Evolutionary conservation across 2,888 invertebrate genomes (phyloP), one percentile per base, ranked within the genome.

Genomic region (Nephrotoma flavescens): DNA sequence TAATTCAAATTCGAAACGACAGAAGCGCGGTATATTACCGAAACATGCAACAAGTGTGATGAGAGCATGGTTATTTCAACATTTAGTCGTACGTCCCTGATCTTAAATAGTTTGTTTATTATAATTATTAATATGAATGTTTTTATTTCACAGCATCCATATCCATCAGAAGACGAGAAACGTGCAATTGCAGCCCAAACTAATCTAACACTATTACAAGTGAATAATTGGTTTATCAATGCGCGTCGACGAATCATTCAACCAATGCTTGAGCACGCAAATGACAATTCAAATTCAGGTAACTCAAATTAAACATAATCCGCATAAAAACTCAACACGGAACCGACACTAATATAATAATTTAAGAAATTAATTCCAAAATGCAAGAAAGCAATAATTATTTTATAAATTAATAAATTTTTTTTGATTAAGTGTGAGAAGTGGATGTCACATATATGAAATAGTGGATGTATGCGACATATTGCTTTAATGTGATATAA

Each of bases 41-140:
- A 96, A 98, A 90, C 97, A 97, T 90, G 98, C 98, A 88, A 99
- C 98, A 86, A 97, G 97, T 92, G 97, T 97, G 88, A 97, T 98
- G 97, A 93, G 98, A 88, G 96, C 97, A 86, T 98, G 98, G 98
- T 94, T 98, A 88, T 98, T 98, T 92, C 97, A 98, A 91, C 98
- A 98, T 92, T 94, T 98, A 90, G 97, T 98, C 92, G 98, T 98
- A 91, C 94, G 95, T 92, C 88, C 45, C 47, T 42, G 87, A 83
- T 83, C 57, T 85, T 87, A 86, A 31, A 31, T 31, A 31, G 31
- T 31, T 31, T 31, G 1, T 31, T 31, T 2, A 31, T 31, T 31
- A 31, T 84, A 41, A 5, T 31, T 31, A 31, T 31, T 31, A 31
- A 31, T 31, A 31, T 31, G 31, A 31, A 31, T 31, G 31, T 31